phyloP scores from a whole-genome alignment of 2,113 vertebrate genomes.

The Corythornis madagascariensis region DNA sequence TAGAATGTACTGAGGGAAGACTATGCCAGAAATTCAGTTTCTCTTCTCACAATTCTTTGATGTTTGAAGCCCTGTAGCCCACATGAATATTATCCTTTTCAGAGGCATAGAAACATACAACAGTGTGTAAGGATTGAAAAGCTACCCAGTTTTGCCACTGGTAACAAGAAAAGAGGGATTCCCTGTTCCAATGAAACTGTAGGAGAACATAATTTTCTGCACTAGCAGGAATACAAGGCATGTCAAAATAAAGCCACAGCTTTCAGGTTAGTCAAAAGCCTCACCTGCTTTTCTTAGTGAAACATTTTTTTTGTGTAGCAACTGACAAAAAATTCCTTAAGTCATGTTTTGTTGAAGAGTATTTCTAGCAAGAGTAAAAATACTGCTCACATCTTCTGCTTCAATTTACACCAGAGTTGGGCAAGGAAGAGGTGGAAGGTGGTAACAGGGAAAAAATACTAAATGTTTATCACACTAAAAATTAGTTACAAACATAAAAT shows the following conservation, averaged over 20 bases:
- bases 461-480: background rate
- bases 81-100: background rate
- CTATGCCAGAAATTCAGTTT: constrained; percentile 8
- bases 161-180: background rate
- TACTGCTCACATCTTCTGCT: background rate
- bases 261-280: background rate
- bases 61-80: constrained; percentile 1
- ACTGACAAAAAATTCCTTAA: background rate
- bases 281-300: background rate
- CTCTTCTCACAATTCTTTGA: background rate
- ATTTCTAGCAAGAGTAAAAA: background rate
- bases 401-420: background rate
- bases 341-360: background rate
- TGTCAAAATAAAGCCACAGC: background rate
- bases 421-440: fast-evolving
- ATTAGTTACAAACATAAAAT: background rate
- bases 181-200: background rate
- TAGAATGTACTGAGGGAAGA: constrained; percentile 45
- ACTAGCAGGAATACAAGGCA: background rate
- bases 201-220: background rate
- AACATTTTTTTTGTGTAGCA: background rate
- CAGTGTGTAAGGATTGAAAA: background rate
- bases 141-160: background rate
- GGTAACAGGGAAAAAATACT: background rate
- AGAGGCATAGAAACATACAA: background rate